Base-by-base conservation (phyloP, 2,888 invertebrate species). In the Timema cristinae region DNA sequence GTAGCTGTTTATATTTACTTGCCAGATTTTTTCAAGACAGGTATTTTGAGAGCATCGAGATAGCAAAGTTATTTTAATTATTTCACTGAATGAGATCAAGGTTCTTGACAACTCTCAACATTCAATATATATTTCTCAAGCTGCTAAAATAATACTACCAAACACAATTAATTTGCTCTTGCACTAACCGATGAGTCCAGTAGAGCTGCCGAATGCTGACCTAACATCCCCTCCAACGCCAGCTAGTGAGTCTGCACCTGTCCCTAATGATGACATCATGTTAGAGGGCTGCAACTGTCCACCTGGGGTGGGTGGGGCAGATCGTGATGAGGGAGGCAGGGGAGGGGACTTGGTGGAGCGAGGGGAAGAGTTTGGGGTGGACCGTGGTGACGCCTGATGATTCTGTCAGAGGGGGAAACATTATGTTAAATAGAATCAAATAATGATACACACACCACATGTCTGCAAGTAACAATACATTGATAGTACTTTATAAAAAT, bases 291-390 rank as follows among this genome's bases (percentile, higher is more conserved):
- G 83, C 68, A 83, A 83, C 0, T 81, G 79, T 52, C 82, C 82
- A 48, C 85, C 84, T 0, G 85, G 84, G 52, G 85, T 85, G 49
- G 85, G 82, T 2, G 85, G 84, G n/a, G 84, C 84, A 16, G 84
- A 84, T 75, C 84, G 80, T 68, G 82, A 13, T 79, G 79, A 73
- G 81, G 81, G 49, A 48, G 89, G 86, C 76, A 90, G 83, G 0
- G 94, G 93, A 0, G 94, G 94, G 50, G 93, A 93, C 81, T 94
- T 94, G 51, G 92, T 92, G 76, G 93, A 93, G 50, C 93, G 87
- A 16, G 94, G 94, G 52, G 93, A 94, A 69, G 93, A 94, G 81
- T 94, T 94, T 2, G 93, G 94, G 4, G 94, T 94, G 15, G 94
- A 94, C 63, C 93, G 86, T 0, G 94, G 94, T 49, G 93, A 93